These are phyloP conservation scores for Pandemis cinnamomeana DNA, from an alignment of 2,888 invertebrate genomes.

Conservation along the genomic window DNA sequence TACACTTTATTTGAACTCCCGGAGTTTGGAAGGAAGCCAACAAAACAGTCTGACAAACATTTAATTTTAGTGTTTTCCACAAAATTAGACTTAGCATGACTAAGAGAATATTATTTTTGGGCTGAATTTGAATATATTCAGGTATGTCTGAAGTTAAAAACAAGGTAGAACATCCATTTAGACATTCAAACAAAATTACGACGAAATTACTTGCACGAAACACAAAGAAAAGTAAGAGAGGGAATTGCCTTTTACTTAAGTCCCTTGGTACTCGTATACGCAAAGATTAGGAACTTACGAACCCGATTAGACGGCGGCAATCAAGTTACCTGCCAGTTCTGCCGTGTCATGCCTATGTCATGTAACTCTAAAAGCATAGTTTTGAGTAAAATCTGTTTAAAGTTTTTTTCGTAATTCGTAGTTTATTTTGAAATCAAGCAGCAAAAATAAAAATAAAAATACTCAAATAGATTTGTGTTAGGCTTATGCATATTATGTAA, in stretches of 20 bases:
- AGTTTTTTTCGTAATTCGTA: too few species aligned
- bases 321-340: background rate
- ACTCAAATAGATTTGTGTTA: too few species aligned
- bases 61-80: constrained; percentile 22
- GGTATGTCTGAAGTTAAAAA: too few species aligned
- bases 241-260: background rate
- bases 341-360: too few species aligned
- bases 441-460: too few species aligned
- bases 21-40: constrained; percentile 23
- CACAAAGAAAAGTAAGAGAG: background rate
- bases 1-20: constrained; percentile 24
- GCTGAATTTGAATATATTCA: background rate
- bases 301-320: background rate
- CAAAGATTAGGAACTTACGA: background rate
- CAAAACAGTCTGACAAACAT: constrained; percentile 19
- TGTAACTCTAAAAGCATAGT: too few species aligned
- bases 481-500: too few species aligned
- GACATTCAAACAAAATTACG: background rate
- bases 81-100: constrained; percentile 4
- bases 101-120: background rate
- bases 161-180: background rate
- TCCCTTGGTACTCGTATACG: background rate
- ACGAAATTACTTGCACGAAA: background rate
- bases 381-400: too few species aligned
- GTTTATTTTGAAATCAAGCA: too few species aligned